phyloP scores from a whole-genome alignment of 2,113 vertebrate genomes.

The Ctenodactylus gundi region DNA sequence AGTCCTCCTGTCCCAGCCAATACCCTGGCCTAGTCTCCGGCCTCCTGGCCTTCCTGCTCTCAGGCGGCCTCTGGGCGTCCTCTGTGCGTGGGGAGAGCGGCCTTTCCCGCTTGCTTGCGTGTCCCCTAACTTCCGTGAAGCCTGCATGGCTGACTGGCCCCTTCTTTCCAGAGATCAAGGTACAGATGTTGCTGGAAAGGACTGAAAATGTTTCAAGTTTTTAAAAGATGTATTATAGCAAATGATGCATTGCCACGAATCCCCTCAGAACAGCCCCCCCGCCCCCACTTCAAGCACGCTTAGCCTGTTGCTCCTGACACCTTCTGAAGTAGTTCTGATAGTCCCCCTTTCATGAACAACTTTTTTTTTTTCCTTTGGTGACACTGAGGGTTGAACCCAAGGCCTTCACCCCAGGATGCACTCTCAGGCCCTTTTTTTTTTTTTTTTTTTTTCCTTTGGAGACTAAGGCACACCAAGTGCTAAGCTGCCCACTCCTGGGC shows the following conservation, averaged over 20 bases:
- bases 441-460: too few relatives aligned
- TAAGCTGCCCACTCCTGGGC: too few relatives aligned
- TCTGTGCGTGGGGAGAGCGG: background rate
- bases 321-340: background rate
- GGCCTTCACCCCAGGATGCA: too few relatives aligned
- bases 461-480: too few relatives aligned
- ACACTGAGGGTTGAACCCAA: too few relatives aligned
- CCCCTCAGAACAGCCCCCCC: background rate
- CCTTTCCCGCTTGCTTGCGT: accelerated
- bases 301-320: background rate
- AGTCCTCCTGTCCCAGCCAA: accelerated
- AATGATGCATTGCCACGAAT: background rate
- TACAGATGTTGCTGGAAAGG: too few relatives aligned
- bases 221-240: background rate
- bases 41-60: background rate
- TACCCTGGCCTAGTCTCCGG: accelerated
- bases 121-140: background rate
- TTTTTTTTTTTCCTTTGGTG: too few relatives aligned
- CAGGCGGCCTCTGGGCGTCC: too few relatives aligned
- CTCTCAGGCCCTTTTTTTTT: too few relatives aligned
- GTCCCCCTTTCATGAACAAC: too few relatives aligned
- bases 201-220: background rate
- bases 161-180: background rate
- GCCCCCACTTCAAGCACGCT: background rate
- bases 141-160: background rate